Evolutionary conservation across 2,797 vertebrate genomes (phyloP).

Genomic region (Dromococcyx pavoninus): DNA sequence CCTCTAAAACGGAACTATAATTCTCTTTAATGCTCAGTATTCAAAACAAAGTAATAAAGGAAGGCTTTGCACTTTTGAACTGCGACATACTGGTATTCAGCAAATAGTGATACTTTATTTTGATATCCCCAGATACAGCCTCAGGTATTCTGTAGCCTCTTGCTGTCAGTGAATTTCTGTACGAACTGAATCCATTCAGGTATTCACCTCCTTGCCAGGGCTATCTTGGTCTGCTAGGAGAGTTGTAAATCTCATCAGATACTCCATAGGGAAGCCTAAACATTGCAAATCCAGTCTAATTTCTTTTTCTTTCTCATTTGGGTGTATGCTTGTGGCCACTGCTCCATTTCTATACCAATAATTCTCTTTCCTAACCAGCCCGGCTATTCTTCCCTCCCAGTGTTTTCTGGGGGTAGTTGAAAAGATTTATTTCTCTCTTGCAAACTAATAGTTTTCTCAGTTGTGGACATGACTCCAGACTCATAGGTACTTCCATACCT

Average conservation of each 20-base stretch:
- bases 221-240: neutral
- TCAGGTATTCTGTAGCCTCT: neutral
- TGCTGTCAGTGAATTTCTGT: neutral
- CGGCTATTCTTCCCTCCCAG: neutral
- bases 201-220: neutral
- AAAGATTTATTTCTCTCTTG: constrained; percentile 23
- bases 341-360: constrained; percentile 5
- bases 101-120: neutral
- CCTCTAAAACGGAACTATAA: neutral
- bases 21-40: neutral
- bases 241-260: constrained; percentile 8
- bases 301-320: constrained; percentile 30
- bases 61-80: constrained; percentile 4
- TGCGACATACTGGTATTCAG: neutral
- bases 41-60: neutral
- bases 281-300: constrained; percentile 15
- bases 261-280: neutral
- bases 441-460: neutral
- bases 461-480: neutral
- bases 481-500: neutral
- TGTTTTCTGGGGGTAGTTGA: neutral
- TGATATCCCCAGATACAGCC: neutral
- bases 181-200: neutral
- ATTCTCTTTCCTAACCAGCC: neutral
- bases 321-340: neutral